Conservation (phyloP, 2,113 vertebrate species). For the Acrocephalus arundinaceus region DNA sequence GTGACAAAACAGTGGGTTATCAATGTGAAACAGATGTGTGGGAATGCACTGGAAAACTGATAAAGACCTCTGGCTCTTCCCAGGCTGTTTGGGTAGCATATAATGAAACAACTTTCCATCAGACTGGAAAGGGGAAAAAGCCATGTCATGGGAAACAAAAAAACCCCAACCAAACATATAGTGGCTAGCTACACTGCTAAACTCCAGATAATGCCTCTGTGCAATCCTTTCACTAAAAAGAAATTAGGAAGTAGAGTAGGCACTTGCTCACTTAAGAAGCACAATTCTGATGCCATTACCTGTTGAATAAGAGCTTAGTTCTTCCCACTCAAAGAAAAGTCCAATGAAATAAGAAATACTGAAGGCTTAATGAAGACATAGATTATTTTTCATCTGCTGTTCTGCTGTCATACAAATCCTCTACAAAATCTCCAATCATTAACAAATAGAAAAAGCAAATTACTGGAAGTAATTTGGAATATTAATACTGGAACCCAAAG, state of each 20-base stretch:
- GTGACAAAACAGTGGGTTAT: not conserved
- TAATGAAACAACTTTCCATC: not conserved
- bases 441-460: conserved; percentile 34
- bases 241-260: not conserved
- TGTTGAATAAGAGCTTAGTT: not conserved
- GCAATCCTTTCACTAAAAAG: not conserved
- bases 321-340: not conserved
- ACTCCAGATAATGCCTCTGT: not conserved
- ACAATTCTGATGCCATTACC: not conserved
- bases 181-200: not conserved
- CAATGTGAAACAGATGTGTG: not conserved
- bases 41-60: not conserved
- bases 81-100: not conserved
- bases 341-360: not conserved
- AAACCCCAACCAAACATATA: not conserved
- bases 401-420: not conserved
- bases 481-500: not conserved
- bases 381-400: not conserved
- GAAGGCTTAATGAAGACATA: conserved; percentile 19
- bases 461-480: not conserved
- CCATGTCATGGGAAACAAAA: not conserved
- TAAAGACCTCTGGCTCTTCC: not conserved
- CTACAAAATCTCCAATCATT: not conserved
- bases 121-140: not conserved
- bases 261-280: not conserved